Base-by-base conservation (phyloP, 2,797 vertebrate genomes). In the Ibycter americanus region DNA sequence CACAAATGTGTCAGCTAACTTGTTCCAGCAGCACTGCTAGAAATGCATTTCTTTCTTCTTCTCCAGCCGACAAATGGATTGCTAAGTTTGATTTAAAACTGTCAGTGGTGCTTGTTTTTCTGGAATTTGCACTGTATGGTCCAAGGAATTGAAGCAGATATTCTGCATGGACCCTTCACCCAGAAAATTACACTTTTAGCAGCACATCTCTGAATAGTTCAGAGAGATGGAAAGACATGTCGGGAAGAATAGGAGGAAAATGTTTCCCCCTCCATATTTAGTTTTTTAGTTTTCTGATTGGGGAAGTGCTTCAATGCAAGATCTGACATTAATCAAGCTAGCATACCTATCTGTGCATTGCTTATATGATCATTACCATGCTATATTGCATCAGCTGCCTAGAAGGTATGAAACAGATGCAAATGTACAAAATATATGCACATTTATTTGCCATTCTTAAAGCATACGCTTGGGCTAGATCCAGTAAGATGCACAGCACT, bases 371-470 rank as follows among this genome's bases (percentile, higher is more conserved):
- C 87, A 88, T 72, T 91, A 72, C 29, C 49, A 29, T 40, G 76
- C 21, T 86, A 7, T 44, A 78, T 46, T 81, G 52, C 87, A 78
- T 89, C 82, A 92, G 65, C 59, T 93, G 40, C 68, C 85, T 71
- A 67, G 29, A 25, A 74, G 36, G 22, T 56, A 67, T 9, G 61
- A 95, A 93, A 46, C 40, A 81, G 67, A 88, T 81, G 91, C 46
- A 93, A 94, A 94, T 86, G 25, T 31, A 68, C 18, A 90, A 78
- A 91, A 92, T 51, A 56, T 61, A 94, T 95, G 65, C 61, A 91
- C 54, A 91, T 88, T 87, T 65, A 89, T 94, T 90, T 92, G 21
- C 47, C 65, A 62, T 81, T 83, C 83, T 44, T 63, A 63, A 74
- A 67, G 27, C 51, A 23, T 11, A 19, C 13, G 27, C 15, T 78